These are phyloP conservation scores for Ophion costatus DNA, from an alignment of 2,888 invertebrate genomes.

Conservation along the genomic window DNA sequence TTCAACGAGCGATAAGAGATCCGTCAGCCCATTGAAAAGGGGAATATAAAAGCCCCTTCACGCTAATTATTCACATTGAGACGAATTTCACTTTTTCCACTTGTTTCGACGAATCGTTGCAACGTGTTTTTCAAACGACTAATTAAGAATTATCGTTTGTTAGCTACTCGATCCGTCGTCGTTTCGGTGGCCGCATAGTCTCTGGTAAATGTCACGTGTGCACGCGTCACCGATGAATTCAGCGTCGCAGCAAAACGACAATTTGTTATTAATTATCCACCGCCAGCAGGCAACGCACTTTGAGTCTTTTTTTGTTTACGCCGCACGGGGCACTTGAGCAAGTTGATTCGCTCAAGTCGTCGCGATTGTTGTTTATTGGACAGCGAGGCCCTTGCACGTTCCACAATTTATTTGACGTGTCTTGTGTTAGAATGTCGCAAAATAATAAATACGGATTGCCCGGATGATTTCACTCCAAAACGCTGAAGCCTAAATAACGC, in stretches of 20 bases:
- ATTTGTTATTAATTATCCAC: conserved; percentile 53
- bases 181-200: not conserved
- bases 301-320: not conserved
- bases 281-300: conserved; percentile 1
- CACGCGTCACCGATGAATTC: conserved; percentile 29
- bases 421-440: conserved; percentile 46
- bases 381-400: conserved; percentile 44
- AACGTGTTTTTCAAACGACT: not conserved
- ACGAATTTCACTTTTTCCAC: not conserved
- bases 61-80: conserved; percentile 12
- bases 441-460: conserved; percentile 54
- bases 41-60: not conserved
- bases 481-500: conserved; percentile 31
- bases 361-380: conserved; percentile 65
- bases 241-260: not conserved
- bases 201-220: not conserved
- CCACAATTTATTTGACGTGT: conserved; percentile 62
- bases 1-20: conserved; percentile 31
- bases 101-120: not conserved
- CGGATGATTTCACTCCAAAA: conserved; percentile 52
- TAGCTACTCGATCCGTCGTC: not conserved
- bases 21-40: not conserved
- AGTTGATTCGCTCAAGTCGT: conserved; percentile 45
- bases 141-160: not conserved
- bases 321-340: conserved; percentile 41